Evolutionary conservation across 2,888 invertebrate genomes (phyloP).

Genomic region (Gari tellinella): DNA sequence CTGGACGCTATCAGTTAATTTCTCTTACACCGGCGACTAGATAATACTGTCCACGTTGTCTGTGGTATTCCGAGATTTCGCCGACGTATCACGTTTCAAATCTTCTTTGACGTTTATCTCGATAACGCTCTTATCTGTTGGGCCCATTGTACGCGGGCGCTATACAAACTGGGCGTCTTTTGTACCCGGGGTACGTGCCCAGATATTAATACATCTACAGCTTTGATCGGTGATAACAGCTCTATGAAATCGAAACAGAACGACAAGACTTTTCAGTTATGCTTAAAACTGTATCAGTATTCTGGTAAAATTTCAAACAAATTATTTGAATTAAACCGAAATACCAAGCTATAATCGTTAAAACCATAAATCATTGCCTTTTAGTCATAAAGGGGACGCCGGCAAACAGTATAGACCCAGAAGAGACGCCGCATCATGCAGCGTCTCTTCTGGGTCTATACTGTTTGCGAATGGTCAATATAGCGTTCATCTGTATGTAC

Average conservation of each 20-base stretch:
- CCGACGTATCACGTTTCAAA: constrained; percentile 4
- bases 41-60: not conserved
- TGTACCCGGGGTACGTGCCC: constrained; percentile 1
- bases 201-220: not conserved
- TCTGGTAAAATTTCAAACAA: not conserved
- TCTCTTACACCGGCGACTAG: not conserved
- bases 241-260: not conserved
- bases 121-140: constrained; percentile 1
- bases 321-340: too few species aligned
- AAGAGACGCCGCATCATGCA: too few species aligned
- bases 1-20: constrained; percentile 2
- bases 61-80: constrained; percentile 5
- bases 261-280: not conserved
- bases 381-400: too few species aligned
- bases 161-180: not conserved
- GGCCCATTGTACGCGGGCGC: not conserved
- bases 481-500: too few species aligned
- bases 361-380: too few species aligned
- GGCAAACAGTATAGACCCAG: too few species aligned
- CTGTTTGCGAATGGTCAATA: too few species aligned
- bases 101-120: constrained; percentile 5
- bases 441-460: too few species aligned
- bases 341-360: too few species aligned
- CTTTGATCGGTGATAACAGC: constrained; percentile 2
- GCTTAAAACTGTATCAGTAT: not conserved